Conservation (phyloP, 2,888 invertebrate species). For the Tryphoninae sp. region DNA sequence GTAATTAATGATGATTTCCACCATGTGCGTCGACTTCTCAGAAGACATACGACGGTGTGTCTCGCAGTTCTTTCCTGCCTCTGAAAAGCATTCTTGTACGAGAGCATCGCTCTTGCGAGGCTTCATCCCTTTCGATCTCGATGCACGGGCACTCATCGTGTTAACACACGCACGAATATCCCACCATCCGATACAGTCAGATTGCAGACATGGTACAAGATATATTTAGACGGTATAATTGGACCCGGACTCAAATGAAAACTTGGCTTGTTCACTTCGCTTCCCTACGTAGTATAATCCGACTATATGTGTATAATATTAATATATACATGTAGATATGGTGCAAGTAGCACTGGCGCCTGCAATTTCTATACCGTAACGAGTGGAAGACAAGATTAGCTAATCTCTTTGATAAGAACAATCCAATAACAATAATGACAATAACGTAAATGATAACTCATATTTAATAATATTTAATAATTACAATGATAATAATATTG, state of each 20-base stretch:
- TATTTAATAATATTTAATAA: background rate
- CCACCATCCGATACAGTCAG: constrained; percentile 61
- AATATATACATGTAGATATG: constrained; percentile 20
- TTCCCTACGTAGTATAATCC: background rate
- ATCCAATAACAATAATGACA: too few species aligned
- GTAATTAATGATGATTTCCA: constrained; percentile 69
- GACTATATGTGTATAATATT: constrained; percentile 8
- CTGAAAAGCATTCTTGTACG: constrained; percentile 67
- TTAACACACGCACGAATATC: constrained; percentile 56
- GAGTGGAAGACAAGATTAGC: constrained; percentile 41
- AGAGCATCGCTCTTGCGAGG: constrained; percentile 49
- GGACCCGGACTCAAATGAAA: constrained; percentile 45
- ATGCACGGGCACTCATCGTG: constrained; percentile 27
- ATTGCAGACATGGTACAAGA: constrained; percentile 31
- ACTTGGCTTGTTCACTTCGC: constrained; percentile 48
- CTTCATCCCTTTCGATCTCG: constrained; percentile 10
- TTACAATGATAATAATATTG: too few species aligned
- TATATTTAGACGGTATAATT: constrained; percentile 60
- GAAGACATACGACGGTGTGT: constrained; percentile 68
- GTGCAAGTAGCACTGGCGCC: background rate
- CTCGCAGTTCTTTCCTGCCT: constrained; percentile 51
- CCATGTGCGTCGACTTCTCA: constrained; percentile 67
- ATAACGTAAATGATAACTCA: too few species aligned
- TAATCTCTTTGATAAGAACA: too few species aligned
- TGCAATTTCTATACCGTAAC: constrained; percentile 22